phyloP scores from a whole-genome alignment of 1,140 invertebrate genomes.

The Ectropis grisescens region DNA sequence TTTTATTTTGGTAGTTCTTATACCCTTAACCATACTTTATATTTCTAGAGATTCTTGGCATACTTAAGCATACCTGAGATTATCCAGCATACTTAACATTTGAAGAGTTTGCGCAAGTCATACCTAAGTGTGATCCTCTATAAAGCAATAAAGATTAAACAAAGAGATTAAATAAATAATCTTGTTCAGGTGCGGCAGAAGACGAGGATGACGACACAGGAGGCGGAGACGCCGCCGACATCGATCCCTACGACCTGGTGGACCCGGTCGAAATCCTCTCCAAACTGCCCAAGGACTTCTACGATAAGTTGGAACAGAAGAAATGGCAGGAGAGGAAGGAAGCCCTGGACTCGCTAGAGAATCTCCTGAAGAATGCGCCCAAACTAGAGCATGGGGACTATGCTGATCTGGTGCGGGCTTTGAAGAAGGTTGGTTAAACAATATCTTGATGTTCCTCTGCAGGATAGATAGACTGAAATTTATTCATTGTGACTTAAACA shows the following conservation, averaged over 20 bases:
- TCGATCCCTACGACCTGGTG: constrained; percentile 93
- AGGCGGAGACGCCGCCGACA: constrained; percentile 74
- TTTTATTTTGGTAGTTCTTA: no score
- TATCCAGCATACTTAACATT: no score
- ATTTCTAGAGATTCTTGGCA: no score
- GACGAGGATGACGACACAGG: constrained; percentile 73
- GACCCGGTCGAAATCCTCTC: constrained; percentile 94
- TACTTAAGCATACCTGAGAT: no score
- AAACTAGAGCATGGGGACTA: constrained; percentile 94
- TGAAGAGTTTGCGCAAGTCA: no score
- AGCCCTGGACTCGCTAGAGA: constrained; percentile 85
- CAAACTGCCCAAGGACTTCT: constrained; percentile 96
- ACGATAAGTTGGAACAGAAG: constrained; percentile 94
- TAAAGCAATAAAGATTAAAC: no score
- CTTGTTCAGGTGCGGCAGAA: constrained; percentile 44
- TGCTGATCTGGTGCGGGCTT: constrained; percentile 86
- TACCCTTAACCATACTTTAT: no score
- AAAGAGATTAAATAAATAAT: no score
- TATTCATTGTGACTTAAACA: no score
- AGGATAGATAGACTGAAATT: no score
- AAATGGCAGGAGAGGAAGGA: constrained; percentile 99
- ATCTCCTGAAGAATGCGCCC: constrained; percentile 82
- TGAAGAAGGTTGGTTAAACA: constrained; percentile 90
- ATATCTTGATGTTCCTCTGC: no score
- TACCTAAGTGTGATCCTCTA: no score